Percentiles rank a stretch among this genome's conserved stretches.
Conservation (phyloP, 2,797 vertebrate genomes). For the Karalla daura region DNA sequence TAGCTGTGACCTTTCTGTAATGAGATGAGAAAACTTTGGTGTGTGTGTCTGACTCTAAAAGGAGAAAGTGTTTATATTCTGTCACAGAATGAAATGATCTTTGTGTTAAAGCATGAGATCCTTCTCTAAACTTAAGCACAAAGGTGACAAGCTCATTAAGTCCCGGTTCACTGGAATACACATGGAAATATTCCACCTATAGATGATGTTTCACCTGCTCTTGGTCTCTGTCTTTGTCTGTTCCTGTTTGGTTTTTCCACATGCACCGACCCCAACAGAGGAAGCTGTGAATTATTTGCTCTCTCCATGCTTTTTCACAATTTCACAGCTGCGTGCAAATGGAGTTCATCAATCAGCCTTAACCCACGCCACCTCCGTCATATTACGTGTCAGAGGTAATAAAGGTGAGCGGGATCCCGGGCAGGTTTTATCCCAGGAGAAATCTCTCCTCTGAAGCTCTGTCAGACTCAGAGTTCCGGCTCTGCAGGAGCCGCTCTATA, state of each 20-base stretch:
- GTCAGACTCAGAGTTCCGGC: slow-evolving; percentile 11
- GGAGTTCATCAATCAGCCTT: slow-evolving; percentile 18
- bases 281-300: slow-evolving; percentile 4
- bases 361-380: slow-evolving; percentile 3
- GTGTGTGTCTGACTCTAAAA: neutral
- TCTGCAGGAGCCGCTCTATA: slow-evolving; percentile 33
- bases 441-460: slow-evolving; percentile 2
- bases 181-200: too few species aligned
- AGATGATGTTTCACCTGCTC: too few species aligned
- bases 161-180: too few species aligned
- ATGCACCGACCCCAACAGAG: neutral
- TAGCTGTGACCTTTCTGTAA: slow-evolving; percentile 7
- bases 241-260: too few species aligned
- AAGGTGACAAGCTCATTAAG: too few species aligned
- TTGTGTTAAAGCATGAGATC: too few species aligned
- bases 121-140: too few species aligned
- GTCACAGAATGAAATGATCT: too few species aligned
- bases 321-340: slow-evolving; percentile 6
- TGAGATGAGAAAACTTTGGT: neutral
- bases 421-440: neutral
- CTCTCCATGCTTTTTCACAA: neutral
- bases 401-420: slow-evolving; percentile 1
- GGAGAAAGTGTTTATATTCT: neutral
- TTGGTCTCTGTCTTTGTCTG: too few species aligned
- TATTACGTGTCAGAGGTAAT: neutral